phyloP scores from a whole-genome alignment of 2,797 vertebrate species.

The Chaetodon trifasciatus region DNA sequence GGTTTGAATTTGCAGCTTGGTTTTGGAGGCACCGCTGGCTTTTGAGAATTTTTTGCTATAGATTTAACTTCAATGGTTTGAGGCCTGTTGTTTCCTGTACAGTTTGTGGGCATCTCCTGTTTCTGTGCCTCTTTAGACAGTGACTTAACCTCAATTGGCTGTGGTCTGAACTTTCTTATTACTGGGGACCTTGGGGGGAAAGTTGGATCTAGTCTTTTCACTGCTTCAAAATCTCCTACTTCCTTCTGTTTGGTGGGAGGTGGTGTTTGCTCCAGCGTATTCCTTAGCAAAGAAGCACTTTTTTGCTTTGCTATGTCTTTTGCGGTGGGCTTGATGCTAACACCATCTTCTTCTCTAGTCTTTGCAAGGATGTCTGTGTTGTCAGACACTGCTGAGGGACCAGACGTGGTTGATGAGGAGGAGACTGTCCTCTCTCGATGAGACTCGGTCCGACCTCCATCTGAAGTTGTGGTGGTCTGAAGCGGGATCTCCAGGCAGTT shows the following conservation, averaged over 20 bases:
- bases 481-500: constrained; percentile 86
- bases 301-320: constrained; percentile 63
- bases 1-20: constrained; percentile 85
- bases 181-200: constrained; percentile 80
- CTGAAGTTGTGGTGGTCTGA: constrained; percentile 69
- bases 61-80: constrained; percentile 86
- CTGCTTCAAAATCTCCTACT: constrained; percentile 75
- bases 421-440: constrained; percentile 73
- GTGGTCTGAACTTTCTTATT: constrained; percentile 72
- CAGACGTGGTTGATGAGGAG: constrained; percentile 66
- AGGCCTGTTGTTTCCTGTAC: constrained; percentile 59
- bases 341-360: constrained; percentile 56
- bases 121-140: constrained; percentile 82
- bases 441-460: constrained; percentile 50
- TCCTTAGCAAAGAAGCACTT: constrained; percentile 26
- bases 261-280: constrained; percentile 51
- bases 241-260: constrained; percentile 56
- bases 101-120: constrained; percentile 53
- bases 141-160: constrained; percentile 79
- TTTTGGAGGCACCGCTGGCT: constrained; percentile 84
- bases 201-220: constrained; percentile 78
- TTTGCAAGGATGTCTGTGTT: constrained; percentile 53
- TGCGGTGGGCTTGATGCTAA: constrained; percentile 35
- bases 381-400: constrained; percentile 29
- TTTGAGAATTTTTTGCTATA: constrained; percentile 82